These are phyloP conservation scores for Leucoraja ocellata DNA, from an alignment of 2,797 vertebrate genomes.

Conservation along the genomic window DNA sequence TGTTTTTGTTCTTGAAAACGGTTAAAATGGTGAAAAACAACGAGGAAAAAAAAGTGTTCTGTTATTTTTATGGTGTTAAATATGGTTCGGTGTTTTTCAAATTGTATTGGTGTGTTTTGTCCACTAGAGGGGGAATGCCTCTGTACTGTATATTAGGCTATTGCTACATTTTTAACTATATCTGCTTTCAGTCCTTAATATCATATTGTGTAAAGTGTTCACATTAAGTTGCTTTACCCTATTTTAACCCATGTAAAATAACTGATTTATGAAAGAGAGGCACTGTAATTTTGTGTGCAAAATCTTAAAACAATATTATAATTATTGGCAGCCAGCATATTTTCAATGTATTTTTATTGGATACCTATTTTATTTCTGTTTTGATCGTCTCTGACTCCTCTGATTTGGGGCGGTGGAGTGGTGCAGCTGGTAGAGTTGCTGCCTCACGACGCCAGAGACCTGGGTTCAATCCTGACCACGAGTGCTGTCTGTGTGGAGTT, in stretches of 20 bases:
- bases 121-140: conserved; percentile 35
- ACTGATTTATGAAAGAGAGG: too few relatives aligned
- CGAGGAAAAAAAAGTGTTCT: background rate
- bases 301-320: background rate
- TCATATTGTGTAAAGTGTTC: background rate
- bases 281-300: background rate
- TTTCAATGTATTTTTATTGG: background rate
- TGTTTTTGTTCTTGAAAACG: background rate
- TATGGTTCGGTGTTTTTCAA: background rate
- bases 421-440: too few relatives aligned
- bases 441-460: too few relatives aligned
- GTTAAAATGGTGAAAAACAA: background rate
- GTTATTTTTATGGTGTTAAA: background rate
- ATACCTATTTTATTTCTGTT: background rate
- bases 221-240: background rate
- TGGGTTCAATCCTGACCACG: too few relatives aligned
- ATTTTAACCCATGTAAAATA: conserved; percentile 2
- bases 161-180: background rate
- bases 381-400: background rate
- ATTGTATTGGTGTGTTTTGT: conserved; percentile 11
- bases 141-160: background rate
- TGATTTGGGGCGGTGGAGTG: background rate
- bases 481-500: too few relatives aligned
- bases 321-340: background rate
- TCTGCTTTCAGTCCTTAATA: background rate